Evolutionary conservation across 2,888 invertebrate species (phyloP), one percentile per base, ranked within the genome.

Genomic region (Pachliopta kotzebuea): DNA sequence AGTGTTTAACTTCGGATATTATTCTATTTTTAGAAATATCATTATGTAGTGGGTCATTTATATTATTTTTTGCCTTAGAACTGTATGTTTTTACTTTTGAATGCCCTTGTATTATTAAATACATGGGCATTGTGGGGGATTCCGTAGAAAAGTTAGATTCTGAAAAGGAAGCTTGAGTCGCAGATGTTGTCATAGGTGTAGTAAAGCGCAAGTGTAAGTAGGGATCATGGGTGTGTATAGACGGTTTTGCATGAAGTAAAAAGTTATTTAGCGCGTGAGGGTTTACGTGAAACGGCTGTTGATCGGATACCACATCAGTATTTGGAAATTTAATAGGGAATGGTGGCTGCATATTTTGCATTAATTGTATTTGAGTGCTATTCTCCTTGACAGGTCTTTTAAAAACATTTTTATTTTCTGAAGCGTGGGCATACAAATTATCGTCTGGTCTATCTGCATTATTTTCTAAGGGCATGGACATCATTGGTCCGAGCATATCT

Each of bases 21-120:
- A 92, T 90, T 66, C 89, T 86, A 7, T 81, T 83, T 69, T 90
- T 90, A 17, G 88, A 79, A 68, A 93, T 93, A 76, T 94, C 93
- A 71, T 94, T 94, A 61, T 70, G 78, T 20, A 74, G 73, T 1
- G 76, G 72, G 53, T 81, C 77, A 66, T 88, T 85, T 31, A 89
- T 88, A 45, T 79, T 76, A 42, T 77, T 66, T 73, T 84, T 85
- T 65, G 92, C 92, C 68, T 92, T 92, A 0, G 95, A 94, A 18
- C 96, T 95, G 76, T 96, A 96, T 0, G 95, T 96, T 86, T 96
- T 96, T 0, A 96, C 96, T 86, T 96, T 96, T 0, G 96, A 96
- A 80, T 96, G 96, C 0, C 96, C 96, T 82, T 96, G 96, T 72
- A 96, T 96, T 31, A 96, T 96, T 26, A 96, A 88, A 76, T 96